Evolutionary conservation across 2,113 vertebrate genomes (phyloP), one percentile per base, ranked within the genome.

Genomic region (Nestor notabilis): DNA sequence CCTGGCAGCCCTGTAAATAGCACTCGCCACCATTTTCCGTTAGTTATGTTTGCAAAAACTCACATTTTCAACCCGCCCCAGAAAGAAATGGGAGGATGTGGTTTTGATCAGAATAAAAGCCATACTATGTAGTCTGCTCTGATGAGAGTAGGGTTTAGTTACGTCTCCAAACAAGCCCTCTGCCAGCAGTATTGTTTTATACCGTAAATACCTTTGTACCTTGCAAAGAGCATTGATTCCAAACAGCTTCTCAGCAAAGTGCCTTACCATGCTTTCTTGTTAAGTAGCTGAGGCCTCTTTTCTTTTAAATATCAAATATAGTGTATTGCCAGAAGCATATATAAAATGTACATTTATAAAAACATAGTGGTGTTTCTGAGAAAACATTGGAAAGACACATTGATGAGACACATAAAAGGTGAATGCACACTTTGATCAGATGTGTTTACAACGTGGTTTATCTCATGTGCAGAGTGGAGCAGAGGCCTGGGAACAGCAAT

Each of bases 391-490:
- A 78, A 90, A 93, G 96, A 97, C 95, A 93, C 92, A 89, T 70
- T 56, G 95, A 95, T 71, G 95, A 96, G 95, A 96, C 88, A 97
- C 97, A 79, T 95, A 93, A 97, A 97, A 97, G 94, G 84, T 94
- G 93, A 96, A 95, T 75, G 94, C 90, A 86, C 88, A 27, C 89
- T 93, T 94, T 96, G 94, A 97, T 96, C 96, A 95, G 93, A 89
- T 97, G 44, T 97, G 97, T 98, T 98, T 98, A 98, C 97, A 98
- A 95, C 61, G 11, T 93, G 92, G 94, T 97, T 97, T 97, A 85
- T 96, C 95, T 65, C 96, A 95, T 82, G 66, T 93, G 96, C 95
- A 71, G 95, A 97, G 94, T 96, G 95, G 87, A 97, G 96, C 95
- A 93, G 82, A 93, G 88, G 85, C 91, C 96, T 88, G 91, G 82